Base-by-base conservation (phyloP, 2,797 vertebrate species). In the Danio albolineatus region DNA sequence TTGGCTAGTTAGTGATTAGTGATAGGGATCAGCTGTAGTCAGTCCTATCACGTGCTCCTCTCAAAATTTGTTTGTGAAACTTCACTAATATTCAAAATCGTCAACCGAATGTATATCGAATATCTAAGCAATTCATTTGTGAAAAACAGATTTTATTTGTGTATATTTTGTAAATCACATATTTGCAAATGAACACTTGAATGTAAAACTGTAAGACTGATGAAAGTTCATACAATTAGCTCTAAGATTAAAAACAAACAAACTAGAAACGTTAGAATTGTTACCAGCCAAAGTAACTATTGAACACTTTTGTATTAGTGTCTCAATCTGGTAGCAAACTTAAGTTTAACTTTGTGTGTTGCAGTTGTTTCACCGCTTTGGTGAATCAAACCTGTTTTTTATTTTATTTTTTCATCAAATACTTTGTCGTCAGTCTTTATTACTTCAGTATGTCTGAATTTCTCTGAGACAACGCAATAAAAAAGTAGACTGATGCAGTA, bases 391-490 rank as follows among this genome's bases (percentile, higher is more conserved):
- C 16, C 49, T 69, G 17, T 69, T 80, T 62, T 4, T 49, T 83
- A 28, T 28, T 28, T 28, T 1, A 28, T 28, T 28, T n/a, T n/a
- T n/a, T 28, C 28, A 28, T 28, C 64, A 53, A 16, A 13, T 54
- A 41, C 64, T 56, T 69, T 73, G 28, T 5, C 51, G 46, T 16
- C 57, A 38, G 53, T 19, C 13, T 14, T 78, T 53, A 41, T 81
- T 84, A 49, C 62, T 36, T 79, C 79, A 82, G 83, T 72, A 57
- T 65, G 75, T 59, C 41, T 49, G n/a, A 10, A 73, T 71, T 77
- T 66, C 53, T 88, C 81, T 89, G 62, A 53, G 71, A 84, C 75
- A 38, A 83, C 78, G 82, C 83, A 80, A 90, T 89, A 84, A 85
- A 84, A 84, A 85, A 84, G 85, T 53, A 7, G 79, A 62, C 82